Evolutionary conservation across 2,797 vertebrate species (phyloP), one percentile per base, ranked within the genome.

Genomic region (Microtus agrestis): DNA sequence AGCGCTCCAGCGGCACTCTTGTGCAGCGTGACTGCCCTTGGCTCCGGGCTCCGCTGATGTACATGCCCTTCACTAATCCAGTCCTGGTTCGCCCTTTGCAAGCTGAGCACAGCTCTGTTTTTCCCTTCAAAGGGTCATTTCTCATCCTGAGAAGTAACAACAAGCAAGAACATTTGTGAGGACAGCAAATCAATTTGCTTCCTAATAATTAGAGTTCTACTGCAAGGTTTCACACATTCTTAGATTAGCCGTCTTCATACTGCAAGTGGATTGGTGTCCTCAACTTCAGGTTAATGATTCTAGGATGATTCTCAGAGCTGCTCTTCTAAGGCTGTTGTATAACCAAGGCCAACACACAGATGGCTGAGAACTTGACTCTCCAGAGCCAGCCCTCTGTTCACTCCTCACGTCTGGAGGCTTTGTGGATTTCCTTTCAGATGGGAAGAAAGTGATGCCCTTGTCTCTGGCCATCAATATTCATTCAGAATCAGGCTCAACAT

Each of bases 151-250:
- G 97, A 94, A 93, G 86, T 59, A 89, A 0, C 0, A 43, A 63
- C n/a, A 73, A 77, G 56, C 17, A 48, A 23, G 78, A 85, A 46
- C 25, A 4, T 78, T 93, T 74, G 67, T 71, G 59, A 79, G 61
- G 71, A 13, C 14, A 74, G 21, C 48, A 73, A 89, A 94, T 87
- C 59, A 93, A 78, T 74, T 40, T n/a, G 61, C 80, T 84, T 86
- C 86, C 51, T 71, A 46, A 76, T 87, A 90, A 92, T 95, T 74
- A 84, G 81, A 77, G 2, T 34, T 89, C 17, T 4, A 63, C n/a
- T 40, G 67, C 17, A 29, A 65, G 34, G 31, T 19, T 46, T 56
- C 19, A 10, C 81, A 17, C n/a, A 46, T 81, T 51, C 51, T 10
- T 3, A 0, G 15, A 67, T 63, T 7, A 19, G 29, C 37, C 23